phyloP scores from a whole-genome alignment of 2,888 invertebrate species.

The Chymomyza amoena region DNA sequence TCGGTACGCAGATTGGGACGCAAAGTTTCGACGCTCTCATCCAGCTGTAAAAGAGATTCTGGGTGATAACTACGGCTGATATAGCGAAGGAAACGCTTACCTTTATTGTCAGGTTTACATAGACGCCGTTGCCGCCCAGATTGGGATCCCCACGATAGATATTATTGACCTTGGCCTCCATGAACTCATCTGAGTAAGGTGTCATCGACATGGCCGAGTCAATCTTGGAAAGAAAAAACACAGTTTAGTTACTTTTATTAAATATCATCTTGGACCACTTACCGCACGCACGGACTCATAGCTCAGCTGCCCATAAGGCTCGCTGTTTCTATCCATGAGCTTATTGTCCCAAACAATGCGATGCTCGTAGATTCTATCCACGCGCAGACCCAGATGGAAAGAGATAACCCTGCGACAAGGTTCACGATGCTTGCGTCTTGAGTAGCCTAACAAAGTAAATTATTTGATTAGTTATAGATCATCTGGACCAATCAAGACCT shows the following conservation, averaged over 20 bases:
- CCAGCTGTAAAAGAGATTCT: slow-evolving; percentile 79
- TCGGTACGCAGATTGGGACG: slow-evolving; percentile 85
- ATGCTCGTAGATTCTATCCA: slow-evolving; percentile 90
- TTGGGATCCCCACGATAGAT: slow-evolving; percentile 86
- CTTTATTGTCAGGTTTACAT: slow-evolving; percentile 90
- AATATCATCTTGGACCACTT: slow-evolving; percentile 57
- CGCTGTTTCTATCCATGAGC: slow-evolving; percentile 87
- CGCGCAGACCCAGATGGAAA: slow-evolving; percentile 87
- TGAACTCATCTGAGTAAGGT: slow-evolving; percentile 91
- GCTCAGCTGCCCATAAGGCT: slow-evolving; percentile 89
- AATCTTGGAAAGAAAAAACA: slow-evolving; percentile 81
- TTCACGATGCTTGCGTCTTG: slow-evolving; percentile 85
- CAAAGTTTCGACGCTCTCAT: slow-evolving; percentile 86
- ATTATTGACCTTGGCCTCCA: slow-evolving; percentile 88
- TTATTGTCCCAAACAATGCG: slow-evolving; percentile 88
- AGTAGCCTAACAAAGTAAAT: slow-evolving; percentile 79
- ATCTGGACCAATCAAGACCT: no score
- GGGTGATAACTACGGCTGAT: neutral
- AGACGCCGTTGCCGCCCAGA: slow-evolving; percentile 86
- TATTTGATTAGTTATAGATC: slow-evolving; percentile 34
- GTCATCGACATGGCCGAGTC: slow-evolving; percentile 96
- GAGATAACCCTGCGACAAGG: slow-evolving; percentile 89
- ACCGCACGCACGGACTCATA: slow-evolving; percentile 93
- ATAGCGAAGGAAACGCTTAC: slow-evolving; percentile 69
- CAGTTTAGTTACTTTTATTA: neutral